Base-by-base conservation (phyloP, 2,888 invertebrate genomes). In the Drosophila neonasuta region DNA sequence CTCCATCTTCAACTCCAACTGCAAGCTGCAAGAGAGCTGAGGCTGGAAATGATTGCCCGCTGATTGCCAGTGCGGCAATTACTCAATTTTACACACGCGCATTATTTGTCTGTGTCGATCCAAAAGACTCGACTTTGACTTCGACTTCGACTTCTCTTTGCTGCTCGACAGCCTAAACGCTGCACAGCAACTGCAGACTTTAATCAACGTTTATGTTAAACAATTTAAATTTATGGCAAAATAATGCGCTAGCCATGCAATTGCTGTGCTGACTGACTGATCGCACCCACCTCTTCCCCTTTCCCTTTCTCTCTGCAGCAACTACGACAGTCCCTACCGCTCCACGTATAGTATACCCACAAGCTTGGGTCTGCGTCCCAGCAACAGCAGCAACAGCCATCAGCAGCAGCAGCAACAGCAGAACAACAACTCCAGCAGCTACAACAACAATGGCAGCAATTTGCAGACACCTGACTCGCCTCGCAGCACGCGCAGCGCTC, bases 401-500 rank as follows among this genome's bases (percentile, higher is more conserved):
- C 66, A 69, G 48, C 80, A 85, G 49, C 66, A 69, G 48, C 80
- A 85, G 49, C 80, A n/a, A n/a, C n/a, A 85, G 65, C 82, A 87
- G 67, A 88, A 87, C 70, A 88, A 86, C 84, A 89, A 88, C 86
- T 86, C 84, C 77, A 87, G 80, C 85, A 80, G 86, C 73, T 87
- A 85, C 74, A 87, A 85, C 69, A 86, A 87, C 80, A 82, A 85
- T 52, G 87, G 81, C 69, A 80, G 80, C 79, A 88, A 88, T 82
- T 79, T 89, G 57, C 87, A 88, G 78, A 91, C 92, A 79, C 93
- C 93, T 52, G 94, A 94, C 79, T 95, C 95, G 1, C 96, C 97
- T 1, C 93, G 96, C 50, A 96, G 96, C 86, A 96, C 95, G 7
- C 93, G 96, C 68, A 96, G 97, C 83, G 96, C 96, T 0, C 95